These are phyloP conservation scores for Magallana angulata DNA, from an alignment of 1,140 invertebrate genomes.

Conservation along the genomic window DNA sequence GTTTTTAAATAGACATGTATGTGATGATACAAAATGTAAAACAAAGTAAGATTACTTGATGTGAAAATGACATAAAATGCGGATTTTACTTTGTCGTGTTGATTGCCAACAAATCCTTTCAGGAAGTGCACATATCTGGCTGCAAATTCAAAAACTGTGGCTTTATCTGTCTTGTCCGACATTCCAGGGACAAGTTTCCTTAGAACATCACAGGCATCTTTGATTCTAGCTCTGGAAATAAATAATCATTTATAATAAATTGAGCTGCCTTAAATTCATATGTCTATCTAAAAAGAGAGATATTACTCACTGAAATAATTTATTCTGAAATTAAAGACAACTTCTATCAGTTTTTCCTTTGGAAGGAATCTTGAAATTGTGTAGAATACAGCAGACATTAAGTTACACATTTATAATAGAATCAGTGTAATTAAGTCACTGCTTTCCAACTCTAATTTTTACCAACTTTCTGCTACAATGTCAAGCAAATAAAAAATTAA, in stretches of 20 bases:
- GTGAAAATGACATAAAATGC: background rate
- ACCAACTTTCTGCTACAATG: too few species aligned
- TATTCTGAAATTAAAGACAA: too few species aligned
- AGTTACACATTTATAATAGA: too few species aligned
- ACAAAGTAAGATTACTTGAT: background rate
- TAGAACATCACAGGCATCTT: conserved; percentile 78
- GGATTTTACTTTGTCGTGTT: conserved; percentile 74
- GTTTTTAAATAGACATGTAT: background rate
- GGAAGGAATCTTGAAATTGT: too few species aligned
- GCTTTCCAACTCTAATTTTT: too few species aligned
- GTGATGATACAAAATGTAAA: background rate
- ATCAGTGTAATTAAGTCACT: too few species aligned
- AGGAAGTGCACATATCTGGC: conserved; percentile 78
- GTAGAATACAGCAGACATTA: too few species aligned
- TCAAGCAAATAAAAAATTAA: too few species aligned
- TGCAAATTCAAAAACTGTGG: conserved; percentile 80
- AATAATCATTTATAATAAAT: background rate
- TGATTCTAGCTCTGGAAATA: conserved; percentile 76
- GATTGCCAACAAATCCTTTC: conserved; percentile 70
- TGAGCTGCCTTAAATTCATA: too few species aligned
- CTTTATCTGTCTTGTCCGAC: conserved; percentile 80
- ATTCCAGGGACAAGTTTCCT: conserved; percentile 78
- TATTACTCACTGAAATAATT: too few species aligned
- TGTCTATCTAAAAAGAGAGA: too few species aligned
- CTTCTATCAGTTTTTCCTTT: too few species aligned